phyloP scores from a whole-genome alignment of 2,113 vertebrate genomes.

The Asarcornis scutulata region DNA sequence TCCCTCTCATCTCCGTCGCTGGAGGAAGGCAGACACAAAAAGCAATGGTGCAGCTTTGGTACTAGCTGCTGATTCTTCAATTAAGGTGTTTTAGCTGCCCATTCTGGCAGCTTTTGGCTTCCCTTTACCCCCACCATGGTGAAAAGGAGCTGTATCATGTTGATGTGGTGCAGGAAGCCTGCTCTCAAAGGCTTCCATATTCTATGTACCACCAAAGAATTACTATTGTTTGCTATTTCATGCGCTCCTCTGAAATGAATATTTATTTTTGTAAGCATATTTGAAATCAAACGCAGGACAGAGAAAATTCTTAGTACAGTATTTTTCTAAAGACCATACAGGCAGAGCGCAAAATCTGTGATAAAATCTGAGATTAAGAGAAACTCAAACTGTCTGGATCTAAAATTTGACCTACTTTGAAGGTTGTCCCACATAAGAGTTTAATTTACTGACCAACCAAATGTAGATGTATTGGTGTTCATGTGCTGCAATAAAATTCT shows the following conservation, averaged over 20 bases:
- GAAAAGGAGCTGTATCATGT: not conserved
- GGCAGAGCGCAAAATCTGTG: conserved; percentile 4
- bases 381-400: conserved; percentile 38
- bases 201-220: conserved; percentile 19
- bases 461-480: conserved; percentile 54
- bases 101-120: not conserved
- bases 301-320: not conserved
- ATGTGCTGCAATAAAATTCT: conserved; percentile 57
- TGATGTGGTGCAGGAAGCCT: not conserved
- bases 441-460: conserved; percentile 64
- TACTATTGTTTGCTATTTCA: conserved; percentile 54
- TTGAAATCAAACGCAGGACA: conserved; percentile 32
- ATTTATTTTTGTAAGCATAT: conserved; percentile 51
- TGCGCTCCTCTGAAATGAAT: conserved; percentile 42
- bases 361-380: conserved; percentile 46
- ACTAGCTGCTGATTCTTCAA: not conserved
- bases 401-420: conserved; percentile 71
- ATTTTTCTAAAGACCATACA: not conserved
- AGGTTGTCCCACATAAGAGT: conserved; percentile 63
- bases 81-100: not conserved
- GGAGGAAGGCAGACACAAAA: not conserved
- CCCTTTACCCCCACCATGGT: accelerated
- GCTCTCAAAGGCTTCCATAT: conserved; percentile 53
- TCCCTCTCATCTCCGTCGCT: not conserved
- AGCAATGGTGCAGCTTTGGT: not conserved